Evolutionary conservation across 2,888 invertebrate species (phyloP), one percentile per base, ranked within the genome.

Genomic region (Drosophila mayaguana): DNA sequence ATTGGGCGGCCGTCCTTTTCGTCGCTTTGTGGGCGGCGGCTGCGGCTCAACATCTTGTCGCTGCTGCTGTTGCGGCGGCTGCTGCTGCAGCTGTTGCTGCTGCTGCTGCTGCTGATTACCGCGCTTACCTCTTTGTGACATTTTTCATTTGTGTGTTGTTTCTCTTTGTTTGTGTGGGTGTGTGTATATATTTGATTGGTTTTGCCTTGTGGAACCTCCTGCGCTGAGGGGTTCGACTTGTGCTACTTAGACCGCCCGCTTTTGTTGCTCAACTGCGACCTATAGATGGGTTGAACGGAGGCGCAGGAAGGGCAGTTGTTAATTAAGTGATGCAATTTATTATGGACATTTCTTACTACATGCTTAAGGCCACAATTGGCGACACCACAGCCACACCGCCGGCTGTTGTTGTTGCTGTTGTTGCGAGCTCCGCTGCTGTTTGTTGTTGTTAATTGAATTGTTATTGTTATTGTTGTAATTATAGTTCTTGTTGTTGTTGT

Each of bases 61-160:
- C 85, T 92, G 92, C 88, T 91, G 91, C 85, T 91, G 91, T 80
- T 76, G 95, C 93, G 95, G 94, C 92, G 95, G 92, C 75, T 91
- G 92, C 78, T 92, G 92, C 90, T 95, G 90, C 80, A 89, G 91
- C 91, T 87, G 86, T 76, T 91, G 91, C 78, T 91, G 92, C 90
- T 95, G 95, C 94, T 95, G 83, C 68, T 88, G 86, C 77, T 93
- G 92, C 91, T 95, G 95, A 94, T 95, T 95, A 93, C 95, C 94
- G 94, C 96, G 95, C 93, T 96, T 96, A 92, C 94, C 95, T 94
- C 96, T 95, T 95, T 96, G 96, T 94, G 96, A 96, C 96, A 96
- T 96, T 86, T 92, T 92, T 92, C 91, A 91, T 91, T 76, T 83
- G 75, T 80, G 67, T 77, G 61, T 80, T 63, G 46, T 54, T 80